Percentiles rank a stretch among this genome's conserved stretches.
These are phyloP conservation scores for Littorina saxatilis DNA, from an alignment of 1,140 invertebrate species.

Conservation along the genomic window DNA sequence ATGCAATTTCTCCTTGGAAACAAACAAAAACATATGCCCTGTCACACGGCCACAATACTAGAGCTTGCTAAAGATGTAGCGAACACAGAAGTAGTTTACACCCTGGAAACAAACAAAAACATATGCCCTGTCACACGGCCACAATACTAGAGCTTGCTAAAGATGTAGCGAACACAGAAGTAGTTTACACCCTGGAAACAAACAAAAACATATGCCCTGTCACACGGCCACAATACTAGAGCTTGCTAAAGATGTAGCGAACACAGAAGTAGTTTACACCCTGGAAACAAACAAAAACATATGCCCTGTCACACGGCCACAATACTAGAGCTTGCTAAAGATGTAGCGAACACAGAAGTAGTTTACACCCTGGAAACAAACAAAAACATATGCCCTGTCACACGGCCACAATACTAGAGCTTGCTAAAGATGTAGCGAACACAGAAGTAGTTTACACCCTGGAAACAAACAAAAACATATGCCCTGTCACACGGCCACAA, in stretches of 20 bases:
- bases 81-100: conserved; percentile 97
- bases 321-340: conserved; percentile 95
- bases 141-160: conserved; percentile 96
- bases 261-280: conserved; percentile 96
- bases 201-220: no score
- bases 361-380: conserved; percentile 87
- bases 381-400: no score
- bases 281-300: no score
- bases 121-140: conserved; percentile 97
- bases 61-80: conserved; percentile 86
- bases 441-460: conserved; percentile 97
- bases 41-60: conserved; percentile 97
- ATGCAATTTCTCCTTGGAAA: conserved; percentile 93
- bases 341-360: conserved; percentile 89
- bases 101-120: conserved; percentile 83
- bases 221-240: no score
- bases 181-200: conserved; percentile 89
- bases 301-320: conserved; percentile 96
- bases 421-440: conserved; percentile 85
- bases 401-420: conserved; percentile 95
- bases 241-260: conserved; percentile 86
- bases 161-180: conserved; percentile 85
- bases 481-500: no score
- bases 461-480: no score
- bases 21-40: no score